Base-by-base conservation (phyloP, 1,140 invertebrate species). In the Calycopis cecrops region DNA sequence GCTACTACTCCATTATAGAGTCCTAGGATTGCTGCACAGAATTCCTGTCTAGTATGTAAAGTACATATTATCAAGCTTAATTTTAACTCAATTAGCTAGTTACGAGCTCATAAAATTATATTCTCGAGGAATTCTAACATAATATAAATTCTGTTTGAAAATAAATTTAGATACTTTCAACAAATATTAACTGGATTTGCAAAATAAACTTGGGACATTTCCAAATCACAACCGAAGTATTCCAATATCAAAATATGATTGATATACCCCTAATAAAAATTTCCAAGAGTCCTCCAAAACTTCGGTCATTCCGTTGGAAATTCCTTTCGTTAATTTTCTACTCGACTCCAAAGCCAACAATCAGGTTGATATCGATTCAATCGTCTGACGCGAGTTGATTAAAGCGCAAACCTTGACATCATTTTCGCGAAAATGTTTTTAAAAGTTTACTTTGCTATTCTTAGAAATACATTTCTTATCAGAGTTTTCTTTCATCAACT, bases 291-390 rank as follows among this genome's bases (percentile, higher is more conserved):
- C 14, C 40, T 44, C 14, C 40, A 44, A 52, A 54, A 54, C 52
- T 54, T 54, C 42, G 33, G 11, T 33, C 52, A 34, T 54, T 54
- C 40, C 40, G 44, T 33, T 54, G 33, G 35, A 51, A 47, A 44
- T 54, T 14, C 12, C 52, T 54, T 35, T 47, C 34, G 14, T 47
- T 54, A 54, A 47, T 34, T 47, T 35, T 9, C 28, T 28, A 47
- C 21, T 52, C 14, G 52, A 42, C 17, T 47, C 40, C 14, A 38
- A 54, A 33, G 28, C 14, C 40, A 47, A 47, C 51, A 52, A 44
- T 53, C n/a, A 6, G 21, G 21, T 28, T 28, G 21, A 6, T 28
- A 6, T 6, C 21, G 21, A 28, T 28, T 28, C 21, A 28, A 28
- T 28, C 2, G 21, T 28, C 21, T 28, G 21, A 28, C 6, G 21